phyloP scores from a whole-genome alignment of 2,797 vertebrate species.

The Thunnus albacares region DNA sequence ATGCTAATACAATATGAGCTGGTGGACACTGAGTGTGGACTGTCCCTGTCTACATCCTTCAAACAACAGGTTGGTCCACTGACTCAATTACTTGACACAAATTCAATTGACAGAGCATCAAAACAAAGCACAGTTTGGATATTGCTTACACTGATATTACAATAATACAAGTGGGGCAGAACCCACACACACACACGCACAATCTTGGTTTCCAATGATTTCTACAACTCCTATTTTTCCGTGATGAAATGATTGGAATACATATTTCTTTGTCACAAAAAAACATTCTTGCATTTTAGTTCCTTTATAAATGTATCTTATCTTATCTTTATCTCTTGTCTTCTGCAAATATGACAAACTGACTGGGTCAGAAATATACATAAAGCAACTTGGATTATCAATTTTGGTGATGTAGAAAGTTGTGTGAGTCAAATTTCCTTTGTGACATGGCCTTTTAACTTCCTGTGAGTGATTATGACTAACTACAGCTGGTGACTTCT shows the following conservation, averaged over 20 bases:
- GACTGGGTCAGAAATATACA: background rate
- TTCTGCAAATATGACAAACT: background rate
- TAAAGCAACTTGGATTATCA: background rate
- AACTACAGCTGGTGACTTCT: background rate
- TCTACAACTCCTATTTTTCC: too few species aligned
- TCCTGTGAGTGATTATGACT: background rate
- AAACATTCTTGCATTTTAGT: too few species aligned
- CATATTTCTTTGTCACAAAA: too few species aligned
- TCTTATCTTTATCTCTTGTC: too few species aligned
- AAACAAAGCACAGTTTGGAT: slow-evolving; percentile 46
- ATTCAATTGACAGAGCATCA: slow-evolving; percentile 54
- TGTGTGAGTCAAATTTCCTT: background rate
- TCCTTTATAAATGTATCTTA: too few species aligned
- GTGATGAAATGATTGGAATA: too few species aligned
- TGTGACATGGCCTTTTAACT: background rate
- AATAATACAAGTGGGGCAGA: slow-evolving; percentile 38
- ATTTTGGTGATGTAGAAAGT: background rate
- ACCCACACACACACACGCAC: background rate
- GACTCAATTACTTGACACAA: slow-evolving; percentile 52
- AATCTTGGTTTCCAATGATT: too few species aligned
- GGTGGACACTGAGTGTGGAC: background rate
- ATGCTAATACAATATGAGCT: slow-evolving; percentile 7
- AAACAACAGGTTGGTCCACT: slow-evolving; percentile 44
- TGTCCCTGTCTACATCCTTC: slow-evolving; percentile 22
- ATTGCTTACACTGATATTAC: slow-evolving; percentile 55